These are phyloP conservation scores for Folsomia manolachei DNA, from an alignment of 2,888 invertebrate genomes.

Conservation along the genomic window DNA sequence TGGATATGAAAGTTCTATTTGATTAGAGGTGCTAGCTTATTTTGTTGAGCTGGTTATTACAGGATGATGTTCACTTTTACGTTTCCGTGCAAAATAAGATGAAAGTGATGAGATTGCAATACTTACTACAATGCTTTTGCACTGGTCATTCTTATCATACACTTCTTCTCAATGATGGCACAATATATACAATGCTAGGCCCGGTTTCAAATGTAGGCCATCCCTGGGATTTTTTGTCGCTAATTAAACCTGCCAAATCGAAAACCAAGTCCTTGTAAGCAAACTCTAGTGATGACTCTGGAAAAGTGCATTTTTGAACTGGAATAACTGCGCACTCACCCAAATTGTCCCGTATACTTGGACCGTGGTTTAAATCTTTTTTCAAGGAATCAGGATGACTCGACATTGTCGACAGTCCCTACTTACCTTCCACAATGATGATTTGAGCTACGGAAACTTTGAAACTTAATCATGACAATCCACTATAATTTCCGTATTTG, in stretches of 20 bases:
- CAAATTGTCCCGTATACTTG: too few species aligned
- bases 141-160: neutral
- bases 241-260: neutral
- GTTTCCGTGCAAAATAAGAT: slow-evolving; percentile 5
- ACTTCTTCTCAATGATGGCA: neutral
- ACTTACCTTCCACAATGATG: too few species aligned
- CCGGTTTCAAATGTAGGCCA: too few species aligned
- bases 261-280: neutral
- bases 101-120: slow-evolving; percentile 39
- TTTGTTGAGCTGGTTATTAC: too few species aligned
- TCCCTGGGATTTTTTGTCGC: neutral
- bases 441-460: too few species aligned
- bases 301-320: slow-evolving; percentile 14
- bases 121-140: slow-evolving; percentile 31
- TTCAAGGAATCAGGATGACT: neutral
- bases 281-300: neutral
- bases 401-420: neutral
- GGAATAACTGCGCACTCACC: neutral
- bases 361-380: too few species aligned
- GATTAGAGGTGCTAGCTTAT: too few species aligned
- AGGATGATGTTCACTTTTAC: neutral
- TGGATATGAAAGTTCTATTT: too few species aligned
- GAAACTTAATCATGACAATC: too few species aligned
- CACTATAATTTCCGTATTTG: too few species aligned
- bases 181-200: neutral